These are phyloP conservation scores for Spondyliosoma cantharus DNA, from an alignment of 2,797 vertebrate species.

Conservation along the genomic window DNA sequence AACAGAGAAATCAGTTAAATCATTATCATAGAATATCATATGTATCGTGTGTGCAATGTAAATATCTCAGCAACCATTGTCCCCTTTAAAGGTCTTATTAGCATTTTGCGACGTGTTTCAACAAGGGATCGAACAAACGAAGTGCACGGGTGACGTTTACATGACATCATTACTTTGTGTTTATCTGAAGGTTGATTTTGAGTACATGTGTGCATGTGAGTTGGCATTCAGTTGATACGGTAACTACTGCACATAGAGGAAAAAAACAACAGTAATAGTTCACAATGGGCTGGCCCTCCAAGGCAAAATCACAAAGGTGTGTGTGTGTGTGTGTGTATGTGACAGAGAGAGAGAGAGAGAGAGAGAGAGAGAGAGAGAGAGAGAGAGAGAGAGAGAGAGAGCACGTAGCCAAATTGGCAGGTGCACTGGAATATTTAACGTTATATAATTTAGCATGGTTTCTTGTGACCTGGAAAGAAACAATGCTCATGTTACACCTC, in stretches of 20 bases:
- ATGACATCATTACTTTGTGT: background rate
- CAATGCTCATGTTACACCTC: constrained; percentile 51
- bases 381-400: background rate
- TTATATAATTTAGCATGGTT: constrained; percentile 49
- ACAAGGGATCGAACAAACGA: background rate
- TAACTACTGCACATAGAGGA: constrained; percentile 9
- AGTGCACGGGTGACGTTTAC: background rate
- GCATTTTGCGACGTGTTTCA: background rate
- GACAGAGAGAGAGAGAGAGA: background rate
- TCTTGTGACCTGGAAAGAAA: constrained; percentile 59
- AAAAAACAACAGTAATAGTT: constrained; percentile 11
- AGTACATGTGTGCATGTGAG: background rate
- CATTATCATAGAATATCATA: background rate
- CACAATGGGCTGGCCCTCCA: constrained; percentile 5
- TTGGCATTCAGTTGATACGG: background rate
- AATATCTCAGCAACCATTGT: background rate
- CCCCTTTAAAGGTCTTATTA: background rate
- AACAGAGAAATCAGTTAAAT: background rate
- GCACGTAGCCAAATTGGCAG: constrained; percentile 44
- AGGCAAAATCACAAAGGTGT: constrained; percentile 3
- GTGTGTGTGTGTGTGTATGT: background rate
- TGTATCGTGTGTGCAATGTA: background rate
- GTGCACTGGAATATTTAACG: constrained; percentile 45
- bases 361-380: background rate
- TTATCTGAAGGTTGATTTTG: background rate